Evolutionary conservation across 2,797 vertebrate species (phyloP), one percentile per base, ranked within the genome.

Genomic region (Pipistrellus kuhlii): DNA sequence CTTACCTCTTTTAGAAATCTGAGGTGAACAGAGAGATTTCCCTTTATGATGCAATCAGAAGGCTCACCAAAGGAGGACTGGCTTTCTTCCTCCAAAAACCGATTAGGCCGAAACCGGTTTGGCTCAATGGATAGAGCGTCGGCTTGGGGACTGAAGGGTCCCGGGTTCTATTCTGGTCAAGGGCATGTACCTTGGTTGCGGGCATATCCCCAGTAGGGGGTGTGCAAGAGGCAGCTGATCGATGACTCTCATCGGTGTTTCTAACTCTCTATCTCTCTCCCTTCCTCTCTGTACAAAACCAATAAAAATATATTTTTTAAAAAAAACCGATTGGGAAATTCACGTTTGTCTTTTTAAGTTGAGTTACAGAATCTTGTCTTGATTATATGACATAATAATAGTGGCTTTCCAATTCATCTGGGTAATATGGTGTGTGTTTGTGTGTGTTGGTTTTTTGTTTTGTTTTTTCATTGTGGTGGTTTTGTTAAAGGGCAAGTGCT

Each of bases 1-100:
- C 94, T 90, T 78, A 66, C 81, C 88, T 90, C 88, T 96, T 96
- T 94, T 69, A 97, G 93, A 96, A 96, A 95, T 88, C 27, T 66
- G 57, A 51, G 75, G 62, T 78, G 75, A 77, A 96, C 32, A 93
- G 23, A 95, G 64, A 96, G 90, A 96, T 95, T 95, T 94, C 64
- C 85, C 77, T 94, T 94, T 96, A 59, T 94, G 95, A 94, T 51
- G 94, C 90, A 93, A 94, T 89, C 93, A 80, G 85, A 94, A 35
- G 90, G 93, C 75, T 51, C 94, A 91, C 72, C 84, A 6, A 73
- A 93, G 27, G 25, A 44, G 15, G 64, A 53, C 48, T 64, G 78
- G n/a, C 48, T 95, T 97, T 76, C 80, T 64, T 46, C 55, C 75
- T 81, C 73, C 66, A 84, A 66, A n/a, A n/a, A n/a, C n/a, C n/a